Base-by-base conservation (phyloP, 1,140 invertebrate genomes). In the Aphaenogaster floridana region DNA sequence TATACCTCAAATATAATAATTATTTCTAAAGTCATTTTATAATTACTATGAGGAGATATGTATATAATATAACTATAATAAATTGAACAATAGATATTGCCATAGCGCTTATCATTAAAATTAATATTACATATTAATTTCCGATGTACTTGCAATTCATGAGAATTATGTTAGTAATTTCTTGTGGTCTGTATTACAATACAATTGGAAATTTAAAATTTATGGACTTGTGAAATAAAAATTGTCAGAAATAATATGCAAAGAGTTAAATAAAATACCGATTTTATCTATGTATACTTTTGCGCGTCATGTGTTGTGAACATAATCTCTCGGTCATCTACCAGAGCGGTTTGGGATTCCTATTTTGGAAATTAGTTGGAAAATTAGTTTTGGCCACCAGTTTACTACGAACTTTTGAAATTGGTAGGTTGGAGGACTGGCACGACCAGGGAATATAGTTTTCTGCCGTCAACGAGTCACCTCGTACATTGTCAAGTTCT, bases 361-460 rank as follows among this genome's bases (percentile, higher is more conserved):
- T 91, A 91, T 91, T 92, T 89, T 86, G 88, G 89, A 90, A 92
- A 93, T 90, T 92, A 89, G 91, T 89, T 92, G 69, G 91, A 90
- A 92, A 93, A 93, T 93, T 93, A 93, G 93, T 93, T 92, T 89
- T 85, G 34, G 71, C 87, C 89, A 86, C 86, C 45, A 76, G 84
- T 74, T 86, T 86, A 68, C 59, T 78, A 68, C 57, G 87, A 93
- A 93, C 91, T 91, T 93, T 91, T 87, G 61, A 86, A 90, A 90
- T 86, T 87, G 84, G 77, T 77, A 83, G 86, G 74, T 87, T 89
- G 85, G 78, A 28, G 48, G 42, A 69, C 66, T 69, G 78, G 45
- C 72, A 42, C 52, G 42, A 39, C 42, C 42, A 64, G 45, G 64
- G 54, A 68, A 88, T 71, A 85, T 54, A 64, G 71, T 89, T 88